Percentiles rank a stretch among this genome's conserved stretches.
phyloP scores from a whole-genome alignment of 2,113 vertebrate genomes.

The Cercocebus atys region DNA sequence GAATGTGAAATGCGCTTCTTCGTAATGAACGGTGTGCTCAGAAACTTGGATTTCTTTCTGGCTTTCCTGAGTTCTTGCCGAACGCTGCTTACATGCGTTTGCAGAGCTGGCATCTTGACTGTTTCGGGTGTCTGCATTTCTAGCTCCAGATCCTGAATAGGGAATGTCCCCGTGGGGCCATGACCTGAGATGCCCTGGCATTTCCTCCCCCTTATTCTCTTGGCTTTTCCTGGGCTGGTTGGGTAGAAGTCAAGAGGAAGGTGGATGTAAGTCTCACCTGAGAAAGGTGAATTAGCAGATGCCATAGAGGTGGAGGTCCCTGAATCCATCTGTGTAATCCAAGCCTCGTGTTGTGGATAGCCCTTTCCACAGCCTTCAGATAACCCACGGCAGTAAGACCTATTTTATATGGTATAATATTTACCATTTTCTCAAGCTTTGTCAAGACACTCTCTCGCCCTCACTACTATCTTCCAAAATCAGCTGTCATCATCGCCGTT shows the following conservation, averaged over 20 bases:
- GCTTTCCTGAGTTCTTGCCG: accelerated
- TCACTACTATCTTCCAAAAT: neutral
- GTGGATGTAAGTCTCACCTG: neutral
- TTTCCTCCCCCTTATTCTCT: accelerated
- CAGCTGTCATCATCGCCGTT: accelerated
- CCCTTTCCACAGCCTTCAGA: neutral
- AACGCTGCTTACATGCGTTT: accelerated
- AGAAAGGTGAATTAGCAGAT: accelerated
- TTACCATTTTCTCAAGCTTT: neutral
- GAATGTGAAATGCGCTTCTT: accelerated
- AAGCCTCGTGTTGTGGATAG: neutral
- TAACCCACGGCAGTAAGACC: neutral
- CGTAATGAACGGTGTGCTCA: accelerated
- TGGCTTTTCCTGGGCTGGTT: neutral
- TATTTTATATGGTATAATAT: neutral
- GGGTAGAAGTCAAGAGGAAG: neutral
- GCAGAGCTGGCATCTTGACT: accelerated
- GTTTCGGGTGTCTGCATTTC: neutral
- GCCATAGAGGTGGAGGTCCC: accelerated
- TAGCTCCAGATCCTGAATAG: accelerated
- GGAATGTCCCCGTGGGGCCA: accelerated
- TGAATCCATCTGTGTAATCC: accelerated
- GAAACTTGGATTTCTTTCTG: neutral
- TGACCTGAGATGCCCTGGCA: neutral
- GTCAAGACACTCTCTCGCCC: neutral